phyloP scores from a whole-genome alignment of 92 coral and sea anemone genomes.

The Parazoanthus darwini region DNA sequence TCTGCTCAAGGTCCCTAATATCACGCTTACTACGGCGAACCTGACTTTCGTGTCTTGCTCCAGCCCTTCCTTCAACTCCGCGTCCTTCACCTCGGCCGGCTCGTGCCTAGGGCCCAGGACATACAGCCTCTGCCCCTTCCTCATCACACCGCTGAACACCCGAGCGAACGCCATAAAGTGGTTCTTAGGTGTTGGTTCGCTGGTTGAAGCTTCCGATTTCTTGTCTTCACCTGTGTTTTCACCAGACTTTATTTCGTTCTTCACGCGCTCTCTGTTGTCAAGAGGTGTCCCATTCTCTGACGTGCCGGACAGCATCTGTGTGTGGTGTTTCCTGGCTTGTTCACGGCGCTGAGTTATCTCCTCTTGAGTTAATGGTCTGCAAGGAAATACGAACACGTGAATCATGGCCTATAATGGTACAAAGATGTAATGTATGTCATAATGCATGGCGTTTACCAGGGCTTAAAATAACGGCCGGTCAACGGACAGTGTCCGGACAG shows the following conservation, averaged over 20 bases:
- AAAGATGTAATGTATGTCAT: not conserved
- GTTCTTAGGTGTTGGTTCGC: conserved; percentile 55
- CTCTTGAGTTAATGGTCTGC: conserved; percentile 93
- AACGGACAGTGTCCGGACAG: too few species aligned
- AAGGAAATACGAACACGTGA: not conserved
- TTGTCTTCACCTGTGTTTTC: conserved; percentile 4
- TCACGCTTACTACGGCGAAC: conserved; percentile 14
- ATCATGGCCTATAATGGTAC: not conserved
- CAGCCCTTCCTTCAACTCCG: conserved; percentile 13
- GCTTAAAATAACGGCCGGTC: too few species aligned
- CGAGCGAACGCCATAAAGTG: conserved; percentile 93
- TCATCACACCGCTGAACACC: conserved; percentile 90
- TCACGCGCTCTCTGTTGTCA: not conserved
- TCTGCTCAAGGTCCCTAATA: too few species aligned
- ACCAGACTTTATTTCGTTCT: conserved; percentile 2
- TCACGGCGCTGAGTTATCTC: conserved; percentile 92
- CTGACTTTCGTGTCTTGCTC: conserved; percentile 28
- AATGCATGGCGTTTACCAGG: too few species aligned
- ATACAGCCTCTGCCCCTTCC: conserved; percentile 80
- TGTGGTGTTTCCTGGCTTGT: conserved; percentile 86
- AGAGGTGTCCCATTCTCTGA: conserved; percentile 50
- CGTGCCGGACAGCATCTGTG: conserved; percentile 62
- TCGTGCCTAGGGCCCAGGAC: conserved; percentile 94
- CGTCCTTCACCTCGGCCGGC: conserved; percentile 54
- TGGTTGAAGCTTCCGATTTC: not conserved